Percentiles rank a stretch among this genome's conserved stretches.
Conservation (phyloP, 2,888 invertebrate genomes). For the Ferdinandea cuprea region DNA sequence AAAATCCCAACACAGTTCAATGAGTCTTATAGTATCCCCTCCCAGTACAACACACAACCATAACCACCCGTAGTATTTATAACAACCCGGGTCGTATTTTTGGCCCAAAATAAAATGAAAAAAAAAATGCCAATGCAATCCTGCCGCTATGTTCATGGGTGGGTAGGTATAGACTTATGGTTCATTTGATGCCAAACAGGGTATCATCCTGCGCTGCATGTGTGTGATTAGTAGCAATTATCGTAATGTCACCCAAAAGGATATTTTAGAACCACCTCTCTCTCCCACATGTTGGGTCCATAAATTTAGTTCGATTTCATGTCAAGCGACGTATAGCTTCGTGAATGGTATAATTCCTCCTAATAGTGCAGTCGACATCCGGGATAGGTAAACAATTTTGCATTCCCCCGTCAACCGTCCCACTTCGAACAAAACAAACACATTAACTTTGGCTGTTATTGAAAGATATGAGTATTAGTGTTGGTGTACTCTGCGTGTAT, state of each 20-base stretch:
- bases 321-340: neutral
- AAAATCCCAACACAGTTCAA: conserved; percentile 12
- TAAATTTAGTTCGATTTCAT: conserved; percentile 3
- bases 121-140: too few relatives aligned
- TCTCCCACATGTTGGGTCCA: neutral
- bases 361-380: too few relatives aligned
- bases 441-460: too few relatives aligned
- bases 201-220: too few relatives aligned
- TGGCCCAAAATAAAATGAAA: neutral
- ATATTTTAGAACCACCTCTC: neutral
- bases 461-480: too few relatives aligned
- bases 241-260: neutral
- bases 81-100: neutral
- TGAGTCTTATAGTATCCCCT: neutral
- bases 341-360: too few relatives aligned
- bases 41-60: neutral
- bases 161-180: too few relatives aligned
- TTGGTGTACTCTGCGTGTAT: too few relatives aligned
- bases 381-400: too few relatives aligned
- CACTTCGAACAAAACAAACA: too few relatives aligned
- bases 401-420: too few relatives aligned
- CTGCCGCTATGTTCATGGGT: neutral
- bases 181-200: too few relatives aligned
- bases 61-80: neutral
- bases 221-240: conserved; percentile 7